Base-by-base conservation (phyloP, 2,113 vertebrate genomes). In the Tenrec ecaudatus region DNA sequence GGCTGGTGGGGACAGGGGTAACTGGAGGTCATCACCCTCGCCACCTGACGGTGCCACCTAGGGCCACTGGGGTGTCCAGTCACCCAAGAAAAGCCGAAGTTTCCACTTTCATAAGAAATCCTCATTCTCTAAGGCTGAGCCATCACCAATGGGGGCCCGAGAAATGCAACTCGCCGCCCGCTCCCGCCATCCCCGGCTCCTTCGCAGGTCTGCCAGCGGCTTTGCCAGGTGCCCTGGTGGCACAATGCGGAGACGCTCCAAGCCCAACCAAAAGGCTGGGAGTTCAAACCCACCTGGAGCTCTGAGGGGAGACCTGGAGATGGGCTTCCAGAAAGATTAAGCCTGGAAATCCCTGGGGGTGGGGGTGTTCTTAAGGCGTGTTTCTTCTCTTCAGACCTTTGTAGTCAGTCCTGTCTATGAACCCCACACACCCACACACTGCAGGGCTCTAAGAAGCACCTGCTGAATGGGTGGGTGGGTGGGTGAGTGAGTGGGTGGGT, bases 401-500 rank as follows among this genome's bases (percentile, higher is more conserved):
- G 68, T n/a, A 33, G 68, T 33, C 33, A 4, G n/a, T 16, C 53
- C 29, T 2, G 3, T 19, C 31, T 53, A 40, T 29, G 29, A 15
- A 22, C 75, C 27, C 40, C 25, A 23, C 43, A 27, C 22, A 8
- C 73, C 1, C 0, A 31, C 22, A 16, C 0, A 7, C 19, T 16
- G 23, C 57, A 5, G 22, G 36, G 4, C 15, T 14, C 71, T 20
- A 0, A 36, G 0, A 17, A 2, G 40, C 10, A 20, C 23, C n/a
- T 10, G 53, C 33, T 22, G 14, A 2, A 23, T 25, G 29, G 15
- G 29, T 1, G 0, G 3, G 3, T 2, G 25, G 1, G 3, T 0
- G 0, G 12, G 47, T 53, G 9, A 2, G 9, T 53, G 47, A 53
- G 9, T 53, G 47, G 9, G 47, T 53, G 47, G 9, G 47, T 53